Base-by-base conservation (phyloP, 92 coral and sea anemone genomes). In the Paramuricea clavata region DNA sequence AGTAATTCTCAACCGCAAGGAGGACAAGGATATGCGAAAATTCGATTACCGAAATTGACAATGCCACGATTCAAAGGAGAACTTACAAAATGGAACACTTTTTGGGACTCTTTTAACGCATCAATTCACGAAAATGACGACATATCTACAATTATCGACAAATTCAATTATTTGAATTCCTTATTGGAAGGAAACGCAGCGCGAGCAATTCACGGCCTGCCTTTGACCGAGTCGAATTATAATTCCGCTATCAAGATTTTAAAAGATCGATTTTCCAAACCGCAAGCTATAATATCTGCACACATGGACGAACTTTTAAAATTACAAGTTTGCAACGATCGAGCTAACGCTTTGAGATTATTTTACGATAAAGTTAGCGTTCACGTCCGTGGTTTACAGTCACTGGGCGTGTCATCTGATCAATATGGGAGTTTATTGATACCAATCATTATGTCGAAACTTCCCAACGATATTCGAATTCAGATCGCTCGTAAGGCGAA, bases 241-340 rank as follows among this genome's bases (percentile, higher is more conserved):
- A 2, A 8, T 12, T 3, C 36, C 3, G 74, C 74, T 3, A 22
- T 67, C 0, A 13, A 30, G 2, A 7, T 67, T 8, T 25, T 67
- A 7, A 19, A 67, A n/a, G 74, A 67, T 7, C 5, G 74, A 26
- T 67, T 67, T 16, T 19, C 28, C 0, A 67, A 67, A 16, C 23
- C 35, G 3, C 74, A 67, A 35, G 3, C 2, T 26, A 67, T 30
- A 1, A 67, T 67, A 10, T 12, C 74, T 2, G 74, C 74, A 13
- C 74, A 67, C 12, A 67, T 67, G 74, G 74, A 67, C 44, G 74
- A 67, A 67, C 12, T 67, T 1, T 30, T 67, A n/a, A 67, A 67
- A n/a, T 11, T 67, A 16, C 74, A 8, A 2, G 74, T 25, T 0
- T 67, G 74, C 41, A 67, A 19, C 3, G 41, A 30, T 30, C 67